Percentiles rank a stretch among this genome's conserved stretches.
Conservation (phyloP, 1,140 invertebrate species). For the Drosophila sproati region DNA sequence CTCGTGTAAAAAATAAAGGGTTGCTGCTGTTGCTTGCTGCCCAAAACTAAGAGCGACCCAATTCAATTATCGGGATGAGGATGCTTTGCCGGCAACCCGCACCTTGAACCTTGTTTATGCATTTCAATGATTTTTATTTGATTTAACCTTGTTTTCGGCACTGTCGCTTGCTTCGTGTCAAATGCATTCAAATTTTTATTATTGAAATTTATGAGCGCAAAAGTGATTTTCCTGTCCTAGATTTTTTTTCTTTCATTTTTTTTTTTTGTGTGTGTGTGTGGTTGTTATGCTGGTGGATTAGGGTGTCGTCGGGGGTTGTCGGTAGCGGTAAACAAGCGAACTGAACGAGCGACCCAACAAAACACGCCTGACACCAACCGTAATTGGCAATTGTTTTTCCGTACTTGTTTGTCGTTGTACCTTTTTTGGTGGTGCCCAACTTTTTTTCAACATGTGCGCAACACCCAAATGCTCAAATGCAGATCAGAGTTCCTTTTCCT, state of each 20-base stretch:
- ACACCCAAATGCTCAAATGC: constrained; percentile 59
- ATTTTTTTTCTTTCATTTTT: constrained; percentile 39
- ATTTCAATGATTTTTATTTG: constrained; percentile 71
- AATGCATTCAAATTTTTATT: constrained; percentile 83
- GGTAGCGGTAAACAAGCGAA: constrained; percentile 52
- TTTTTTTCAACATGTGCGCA: constrained; percentile 73
- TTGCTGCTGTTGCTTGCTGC: constrained; percentile 30
- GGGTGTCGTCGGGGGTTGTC: constrained; percentile 39
- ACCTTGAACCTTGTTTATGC: constrained; percentile 78
- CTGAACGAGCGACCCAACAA: constrained; percentile 23
- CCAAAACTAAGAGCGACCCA: constrained; percentile 47
- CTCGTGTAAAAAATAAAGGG: constrained; percentile 54
- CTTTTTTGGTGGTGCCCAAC: constrained; percentile 51
- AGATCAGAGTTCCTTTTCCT: constrained; percentile 43
- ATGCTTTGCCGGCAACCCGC: constrained; percentile 54
- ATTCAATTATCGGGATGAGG: constrained; percentile 65
- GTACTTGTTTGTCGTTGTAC: constrained; percentile 55
- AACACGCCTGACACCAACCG: constrained; percentile 38
- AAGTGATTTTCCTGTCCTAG: constrained; percentile 79
- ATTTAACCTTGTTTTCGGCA: constrained; percentile 71
- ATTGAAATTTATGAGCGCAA: constrained; percentile 82
- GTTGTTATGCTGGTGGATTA: constrained; percentile 69
- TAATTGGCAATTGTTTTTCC: constrained; percentile 83
- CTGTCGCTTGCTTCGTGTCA: constrained; percentile 71
- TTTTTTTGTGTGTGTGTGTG: constrained; percentile 28